Evolutionary conservation across 2,797 vertebrate species (phyloP), one percentile per base, ranked within the genome.

Genomic region (Botia almorhae): DNA sequence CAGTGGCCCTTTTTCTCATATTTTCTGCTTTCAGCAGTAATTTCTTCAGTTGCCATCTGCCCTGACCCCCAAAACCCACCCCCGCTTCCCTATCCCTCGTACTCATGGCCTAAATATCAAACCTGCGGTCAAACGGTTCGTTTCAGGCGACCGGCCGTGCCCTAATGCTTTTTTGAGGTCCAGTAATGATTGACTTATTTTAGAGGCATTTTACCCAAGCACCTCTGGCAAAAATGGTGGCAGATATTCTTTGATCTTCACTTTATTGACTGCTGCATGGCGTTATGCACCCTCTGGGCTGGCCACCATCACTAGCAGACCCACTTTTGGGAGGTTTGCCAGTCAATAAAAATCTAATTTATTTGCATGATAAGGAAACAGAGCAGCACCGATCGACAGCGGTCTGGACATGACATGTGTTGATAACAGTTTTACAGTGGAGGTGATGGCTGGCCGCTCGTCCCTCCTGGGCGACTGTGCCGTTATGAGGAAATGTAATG

Each of bases 131-230:
- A 76, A 64, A 76, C 19, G 50, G 61, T 29, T 65, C 10, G 12
- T 74, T 50, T 61, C 29, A 60, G 67, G 60, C 73, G 6, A 17
- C 33, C 48, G 63, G 39, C 33, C 68, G 43, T 69, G 58, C 53
- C 23, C 64, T 72, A 50, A 71, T 71, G 21, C 46, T 63, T 73
- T 76, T 33, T 19, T 16, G 17, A 51, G 21, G 7, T 51, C 56
- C 53, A 70, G 63, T 82, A 76, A 81, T 73, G 69, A 84, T 85
- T 68, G 26, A 82, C 82, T 87, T 83, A 86, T 87, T 82, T 86
- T 86, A 84, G 87, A 83, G 77, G 69, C 63, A 78, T 48, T 69
- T 43, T 76, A 39, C 26, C 39, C 26, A 56, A 74, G 48, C 82
- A 71, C 77, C 81, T 33, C 74, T 81, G 80, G 78, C 60, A 39